Evolutionary conservation across 2,888 invertebrate genomes (phyloP).

Genomic region (Julus scandinavius): DNA sequence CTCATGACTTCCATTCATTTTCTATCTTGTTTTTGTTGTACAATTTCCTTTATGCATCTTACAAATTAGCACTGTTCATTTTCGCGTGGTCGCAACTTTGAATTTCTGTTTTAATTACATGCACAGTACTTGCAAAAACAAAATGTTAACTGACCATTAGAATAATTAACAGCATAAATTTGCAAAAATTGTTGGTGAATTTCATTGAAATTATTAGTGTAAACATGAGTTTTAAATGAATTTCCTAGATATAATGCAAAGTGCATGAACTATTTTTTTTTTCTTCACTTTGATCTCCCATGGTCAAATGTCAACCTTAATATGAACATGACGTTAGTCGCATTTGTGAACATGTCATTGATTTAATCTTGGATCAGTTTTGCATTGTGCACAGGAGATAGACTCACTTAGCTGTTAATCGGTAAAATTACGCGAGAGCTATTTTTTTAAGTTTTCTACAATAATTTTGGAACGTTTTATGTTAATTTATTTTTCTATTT

Average conservation of each 20-base stretch:
- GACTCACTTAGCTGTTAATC: slow-evolving; percentile 24
- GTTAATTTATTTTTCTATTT: slow-evolving; percentile 42
- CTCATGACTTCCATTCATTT: neutral
- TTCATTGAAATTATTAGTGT: neutral
- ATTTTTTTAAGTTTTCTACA: slow-evolving; percentile 17
- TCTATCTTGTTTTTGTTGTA: neutral
- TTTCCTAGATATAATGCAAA: neutral
- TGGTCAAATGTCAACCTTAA: neutral
- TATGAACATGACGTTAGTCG: neutral
- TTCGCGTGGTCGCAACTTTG: neutral
- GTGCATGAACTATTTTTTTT: neutral
- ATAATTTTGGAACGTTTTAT: slow-evolving; percentile 6
- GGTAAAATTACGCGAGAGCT: neutral
- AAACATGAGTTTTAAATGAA: neutral
- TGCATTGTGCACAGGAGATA: neutral
- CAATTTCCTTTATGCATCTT: slow-evolving; percentile 14
- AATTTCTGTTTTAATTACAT: neutral
- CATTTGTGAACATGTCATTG: neutral
- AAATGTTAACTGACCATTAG: neutral
- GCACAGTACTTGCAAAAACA: neutral
- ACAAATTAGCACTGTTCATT: neutral
- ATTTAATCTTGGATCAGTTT: neutral
- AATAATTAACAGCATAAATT: neutral
- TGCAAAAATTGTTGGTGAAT: neutral
- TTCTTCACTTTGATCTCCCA: neutral